Base-by-base conservation (phyloP, 1,140 invertebrate species). In the Bradysia coprophila region DNA sequence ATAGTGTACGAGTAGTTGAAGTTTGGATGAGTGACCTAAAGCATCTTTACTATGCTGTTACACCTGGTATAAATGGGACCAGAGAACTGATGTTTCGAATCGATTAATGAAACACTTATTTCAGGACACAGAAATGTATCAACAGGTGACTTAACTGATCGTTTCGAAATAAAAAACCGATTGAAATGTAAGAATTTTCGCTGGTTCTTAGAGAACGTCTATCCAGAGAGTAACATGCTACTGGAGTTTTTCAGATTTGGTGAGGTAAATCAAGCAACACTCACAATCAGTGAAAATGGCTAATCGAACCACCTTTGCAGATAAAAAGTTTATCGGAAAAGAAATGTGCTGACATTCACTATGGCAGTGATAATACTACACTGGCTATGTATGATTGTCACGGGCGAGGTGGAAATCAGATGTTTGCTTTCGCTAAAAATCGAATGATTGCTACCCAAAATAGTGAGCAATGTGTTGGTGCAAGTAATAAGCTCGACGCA, bases 191-290 rank as follows among this genome's bases (percentile, higher is more conserved):
- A 88, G 55, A 68, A 66, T 41, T 99, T 99, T 53, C 70, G 80
- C 38, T 98, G 95, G 95, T 99, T 95, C 61, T 67, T 99, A 41
- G 75, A 90, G 18, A 92, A 91, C 54, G 75, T 98, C 42, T 81
- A 97, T 66, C 91, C 91, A 0, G 91, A 96, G 63, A 91, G 91
- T 40, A 91, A 93, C 54, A 94, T 96, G 87, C 92, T 92, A 21
- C 59, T 96, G 45, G 89, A 96, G 54, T 98, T 94, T 61, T 90
- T 86, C 56, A 93, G 92, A 56, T 65, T 97, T 20, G 93, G 93
- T 57, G 92, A 96, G 70, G 88, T 93, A 55, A 75, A 75, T 66
- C 37, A 43, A 23, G 8, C 8, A 9, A 9, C 28, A 31, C 28
- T 31, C 28, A 31, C n/a, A 41, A 6, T 28, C 15, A 20, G 9